phyloP scores from a whole-genome alignment of 2,797 vertebrate genomes.

The Sebastes kiyomatsui region DNA sequence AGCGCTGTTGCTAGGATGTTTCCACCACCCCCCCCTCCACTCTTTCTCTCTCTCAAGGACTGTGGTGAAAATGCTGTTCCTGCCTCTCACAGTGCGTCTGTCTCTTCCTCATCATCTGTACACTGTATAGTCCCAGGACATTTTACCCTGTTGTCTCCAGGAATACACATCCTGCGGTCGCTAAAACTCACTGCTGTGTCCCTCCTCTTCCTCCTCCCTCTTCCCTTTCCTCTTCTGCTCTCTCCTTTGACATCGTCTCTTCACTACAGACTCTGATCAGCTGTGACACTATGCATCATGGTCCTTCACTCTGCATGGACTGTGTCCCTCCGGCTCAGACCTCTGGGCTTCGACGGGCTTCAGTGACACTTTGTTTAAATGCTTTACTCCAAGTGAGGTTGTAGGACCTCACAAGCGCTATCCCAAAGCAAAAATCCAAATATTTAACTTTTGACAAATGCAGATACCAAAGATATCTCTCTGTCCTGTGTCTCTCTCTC shows the following conservation, averaged over 20 bases:
- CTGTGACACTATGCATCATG: slow-evolving; percentile 99
- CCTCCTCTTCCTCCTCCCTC: background rate
- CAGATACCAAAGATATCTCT: slow-evolving; percentile 99
- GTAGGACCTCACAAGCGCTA: slow-evolving; percentile 96
- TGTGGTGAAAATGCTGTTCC: slow-evolving; percentile 57
- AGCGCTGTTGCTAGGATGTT: slow-evolving; percentile 62
- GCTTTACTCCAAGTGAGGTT: slow-evolving; percentile 89
- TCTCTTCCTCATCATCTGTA: slow-evolving; percentile 55
- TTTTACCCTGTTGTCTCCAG: slow-evolving; percentile 62
- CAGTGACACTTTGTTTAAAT: slow-evolving; percentile 89
- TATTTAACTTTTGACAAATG: slow-evolving; percentile 99
- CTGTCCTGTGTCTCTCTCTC: slow-evolving; percentile 75
- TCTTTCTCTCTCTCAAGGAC: slow-evolving; percentile 43
- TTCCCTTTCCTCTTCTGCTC: background rate
- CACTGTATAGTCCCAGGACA: slow-evolving; percentile 60
- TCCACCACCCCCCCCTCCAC: background rate
- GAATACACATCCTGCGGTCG: slow-evolving; percentile 58
- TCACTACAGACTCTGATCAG: slow-evolving; percentile 87
- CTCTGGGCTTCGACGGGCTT: slow-evolving; percentile 72
- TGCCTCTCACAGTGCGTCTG: slow-evolving; percentile 47
- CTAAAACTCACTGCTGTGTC: slow-evolving; percentile 61
- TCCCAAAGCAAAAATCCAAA: slow-evolving; percentile 99
- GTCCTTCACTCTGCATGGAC: slow-evolving; percentile 91
- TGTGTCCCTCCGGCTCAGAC: slow-evolving; percentile 76
- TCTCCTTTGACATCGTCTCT: slow-evolving; percentile 44